Conservation (phyloP, 1,140 invertebrate species). For the Hylaeus volcanicus region DNA sequence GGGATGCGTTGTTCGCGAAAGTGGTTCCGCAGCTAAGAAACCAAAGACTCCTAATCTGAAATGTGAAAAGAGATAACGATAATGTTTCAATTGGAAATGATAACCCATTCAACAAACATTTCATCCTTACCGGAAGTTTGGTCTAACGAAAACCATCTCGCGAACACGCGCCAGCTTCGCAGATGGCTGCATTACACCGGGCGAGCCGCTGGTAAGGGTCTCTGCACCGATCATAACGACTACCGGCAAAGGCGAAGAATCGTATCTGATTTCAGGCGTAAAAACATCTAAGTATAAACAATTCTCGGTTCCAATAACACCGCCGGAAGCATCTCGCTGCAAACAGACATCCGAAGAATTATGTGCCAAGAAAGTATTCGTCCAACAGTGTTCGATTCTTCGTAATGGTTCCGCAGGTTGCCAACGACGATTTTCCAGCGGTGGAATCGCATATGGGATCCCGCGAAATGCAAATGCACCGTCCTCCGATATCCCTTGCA, state of each 20-base stretch:
- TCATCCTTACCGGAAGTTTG: constrained; percentile 85
- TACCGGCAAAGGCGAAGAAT: constrained; percentile 87
- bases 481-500: constrained; percentile 89
- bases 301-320: constrained; percentile 86
- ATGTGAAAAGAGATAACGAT: neutral
- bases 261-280: constrained; percentile 87
- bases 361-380: constrained; percentile 86
- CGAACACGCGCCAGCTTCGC: constrained; percentile 85
- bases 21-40: constrained; percentile 86
- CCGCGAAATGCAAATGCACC: constrained; percentile 90
- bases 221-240: constrained; percentile 91
- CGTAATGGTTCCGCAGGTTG: constrained; percentile 85
- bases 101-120: neutral
- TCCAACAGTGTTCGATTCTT: constrained; percentile 89
- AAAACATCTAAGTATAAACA: constrained; percentile 91
- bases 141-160: constrained; percentile 91
- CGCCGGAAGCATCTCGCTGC: constrained; percentile 85
- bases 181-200: constrained; percentile 84
- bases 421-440: constrained; percentile 86
- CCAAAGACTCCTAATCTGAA: constrained; percentile 87
- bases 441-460: constrained; percentile 92
- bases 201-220: constrained; percentile 86
- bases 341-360: constrained; percentile 84
- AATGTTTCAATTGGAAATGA: neutral
- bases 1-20: constrained; percentile 86